phyloP scores from a whole-genome alignment of 2,113 vertebrate species.

The Aegithalos caudatus region DNA sequence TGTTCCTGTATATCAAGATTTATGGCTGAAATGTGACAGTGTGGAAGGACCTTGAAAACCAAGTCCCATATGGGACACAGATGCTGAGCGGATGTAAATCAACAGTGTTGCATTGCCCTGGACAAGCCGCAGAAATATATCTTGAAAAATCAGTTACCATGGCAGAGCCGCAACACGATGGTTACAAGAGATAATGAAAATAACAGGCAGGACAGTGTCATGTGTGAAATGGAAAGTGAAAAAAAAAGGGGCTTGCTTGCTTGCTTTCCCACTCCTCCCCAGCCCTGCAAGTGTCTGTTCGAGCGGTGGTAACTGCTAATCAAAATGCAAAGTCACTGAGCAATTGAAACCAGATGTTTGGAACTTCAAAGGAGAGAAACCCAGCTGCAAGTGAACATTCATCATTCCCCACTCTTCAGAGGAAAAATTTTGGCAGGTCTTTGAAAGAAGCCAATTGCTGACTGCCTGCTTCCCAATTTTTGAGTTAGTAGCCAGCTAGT shows the following conservation, averaged over 20 bases:
- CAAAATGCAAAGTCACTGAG: constrained; percentile 54
- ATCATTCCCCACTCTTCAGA: constrained; percentile 61
- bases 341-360: constrained; percentile 80
- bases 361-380: constrained; percentile 77
- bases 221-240: constrained; percentile 59
- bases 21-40: constrained; percentile 54
- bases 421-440: constrained; percentile 57
- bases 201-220: background rate
- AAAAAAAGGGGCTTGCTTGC: constrained; percentile 40
- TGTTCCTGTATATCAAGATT: constrained; percentile 53
- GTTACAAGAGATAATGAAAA: constrained; percentile 48
- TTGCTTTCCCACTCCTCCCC: background rate
- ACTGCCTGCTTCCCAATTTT: constrained; percentile 28
- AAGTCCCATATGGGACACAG: constrained; percentile 41
- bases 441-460: constrained; percentile 69
- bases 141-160: constrained; percentile 56
- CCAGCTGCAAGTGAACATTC: constrained; percentile 53
- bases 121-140: constrained; percentile 25
- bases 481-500: constrained; percentile 25
- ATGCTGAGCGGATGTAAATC: constrained; percentile 60
- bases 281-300: constrained; percentile 33
- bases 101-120: constrained; percentile 4
- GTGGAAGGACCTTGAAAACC: constrained; percentile 59
- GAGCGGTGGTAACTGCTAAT: constrained; percentile 68
- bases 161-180: background rate